phyloP scores from a whole-genome alignment of 1,140 invertebrate species.

The Drosophila pachea region DNA sequence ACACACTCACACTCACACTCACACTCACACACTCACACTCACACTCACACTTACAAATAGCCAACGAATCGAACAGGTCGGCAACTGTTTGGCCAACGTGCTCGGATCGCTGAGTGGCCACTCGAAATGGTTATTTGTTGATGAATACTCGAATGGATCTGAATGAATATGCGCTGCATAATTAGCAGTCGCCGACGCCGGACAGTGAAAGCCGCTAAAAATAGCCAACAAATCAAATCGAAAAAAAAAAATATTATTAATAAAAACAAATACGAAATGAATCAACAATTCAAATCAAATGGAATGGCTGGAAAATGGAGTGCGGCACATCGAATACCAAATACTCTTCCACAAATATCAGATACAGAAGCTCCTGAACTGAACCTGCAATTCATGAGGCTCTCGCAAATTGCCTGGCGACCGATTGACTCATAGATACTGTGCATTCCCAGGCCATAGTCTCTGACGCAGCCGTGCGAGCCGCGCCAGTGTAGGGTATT shows the following conservation, averaged over 20 bases:
- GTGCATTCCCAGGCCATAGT: too few relatives aligned
- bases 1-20: too few relatives aligned
- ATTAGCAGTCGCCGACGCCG: constrained; percentile 56
- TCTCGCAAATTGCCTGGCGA: too few relatives aligned
- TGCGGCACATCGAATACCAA: not conserved
- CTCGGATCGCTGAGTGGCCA: constrained; percentile 52
- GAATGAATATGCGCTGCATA: constrained; percentile 49
- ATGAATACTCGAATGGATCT: constrained; percentile 14
- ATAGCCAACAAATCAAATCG: constrained; percentile 14
- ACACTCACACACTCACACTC: constrained; percentile 17
- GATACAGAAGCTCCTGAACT: not conserved
- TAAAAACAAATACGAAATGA: constrained; percentile 3
- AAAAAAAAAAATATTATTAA: constrained; percentile 1
- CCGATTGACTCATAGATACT: too few relatives aligned
- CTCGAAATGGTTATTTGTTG: constrained; percentile 45
- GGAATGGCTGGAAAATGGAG: not conserved
- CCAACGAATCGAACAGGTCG: constrained; percentile 11
- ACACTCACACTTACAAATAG: not conserved
- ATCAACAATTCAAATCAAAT: constrained; percentile 3
- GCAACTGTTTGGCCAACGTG: constrained; percentile 13
- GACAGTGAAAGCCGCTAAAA: constrained; percentile 56
- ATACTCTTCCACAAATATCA: not conserved
- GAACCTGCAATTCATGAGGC: too few relatives aligned
- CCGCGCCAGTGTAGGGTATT: constrained; percentile 5
- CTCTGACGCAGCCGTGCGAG: too few relatives aligned